These are phyloP conservation scores for Lepus timidus DNA, from an alignment of 2,113 vertebrate species.

Conservation along the genomic window DNA sequence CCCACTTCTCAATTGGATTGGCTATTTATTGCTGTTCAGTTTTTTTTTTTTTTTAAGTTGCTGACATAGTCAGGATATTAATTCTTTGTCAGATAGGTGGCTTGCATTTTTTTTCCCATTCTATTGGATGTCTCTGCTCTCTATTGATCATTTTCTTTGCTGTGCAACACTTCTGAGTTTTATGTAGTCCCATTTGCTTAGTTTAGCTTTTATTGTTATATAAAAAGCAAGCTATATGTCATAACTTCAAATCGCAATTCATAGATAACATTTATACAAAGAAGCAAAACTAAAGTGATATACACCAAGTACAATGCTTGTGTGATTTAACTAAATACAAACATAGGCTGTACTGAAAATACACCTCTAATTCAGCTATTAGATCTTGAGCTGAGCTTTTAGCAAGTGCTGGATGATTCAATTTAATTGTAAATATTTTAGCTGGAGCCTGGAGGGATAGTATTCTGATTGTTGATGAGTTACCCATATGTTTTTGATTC, in stretches of 20 bases:
- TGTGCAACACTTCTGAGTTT: too few species aligned
- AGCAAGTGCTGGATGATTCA: neutral
- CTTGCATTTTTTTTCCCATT: too few species aligned
- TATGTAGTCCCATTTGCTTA: too few species aligned
- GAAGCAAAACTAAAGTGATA: neutral
- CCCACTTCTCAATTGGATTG: too few species aligned
- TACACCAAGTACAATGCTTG: neutral
- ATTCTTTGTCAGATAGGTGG: too few species aligned
- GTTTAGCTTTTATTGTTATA: neutral
- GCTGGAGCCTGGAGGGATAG: neutral
- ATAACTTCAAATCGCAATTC: neutral
- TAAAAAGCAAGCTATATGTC: neutral
- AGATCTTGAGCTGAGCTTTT: neutral
- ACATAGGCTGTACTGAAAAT: neutral
- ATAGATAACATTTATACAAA: neutral
- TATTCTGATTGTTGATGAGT: neutral
- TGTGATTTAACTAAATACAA: conserved; percentile 14
- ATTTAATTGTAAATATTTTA: conserved; percentile 47
- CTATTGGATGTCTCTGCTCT: too few species aligned
- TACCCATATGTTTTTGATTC: neutral
- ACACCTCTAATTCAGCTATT: neutral
- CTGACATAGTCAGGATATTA: too few species aligned
- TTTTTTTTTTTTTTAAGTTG: too few species aligned
- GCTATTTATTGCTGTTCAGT: too few species aligned
- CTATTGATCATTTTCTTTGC: too few species aligned